phyloP scores from a whole-genome alignment of 2,797 vertebrate genomes.

The Distichodus sexfasciatus region DNA sequence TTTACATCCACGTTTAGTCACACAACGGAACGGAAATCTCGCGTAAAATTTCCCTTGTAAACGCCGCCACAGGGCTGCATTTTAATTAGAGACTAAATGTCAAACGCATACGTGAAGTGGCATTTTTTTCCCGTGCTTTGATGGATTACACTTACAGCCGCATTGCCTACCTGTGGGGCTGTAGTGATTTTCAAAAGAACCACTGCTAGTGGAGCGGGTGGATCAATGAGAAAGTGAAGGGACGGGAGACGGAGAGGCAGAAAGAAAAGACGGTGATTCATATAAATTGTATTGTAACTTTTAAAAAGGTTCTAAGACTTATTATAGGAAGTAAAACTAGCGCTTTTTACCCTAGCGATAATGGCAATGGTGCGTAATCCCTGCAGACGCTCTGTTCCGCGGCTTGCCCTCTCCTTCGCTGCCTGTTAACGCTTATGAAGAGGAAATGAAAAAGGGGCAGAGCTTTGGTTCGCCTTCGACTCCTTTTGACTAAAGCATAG shows the following conservation, averaged over 20 bases:
- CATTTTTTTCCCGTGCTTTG: conserved; percentile 1
- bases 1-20: neutral
- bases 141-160: neutral
- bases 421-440: conserved; percentile 5
- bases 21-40: neutral
- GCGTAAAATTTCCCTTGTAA: conserved; percentile 16
- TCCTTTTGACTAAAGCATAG: neutral
- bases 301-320: no score
- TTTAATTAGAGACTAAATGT: conserved; percentile 15
- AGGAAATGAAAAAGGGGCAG: neutral
- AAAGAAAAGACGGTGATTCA: neutral
- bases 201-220: no score
- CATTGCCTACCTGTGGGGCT: no score
- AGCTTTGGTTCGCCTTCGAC: neutral
- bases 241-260: neutral
- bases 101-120: neutral
- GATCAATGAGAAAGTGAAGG: neutral
- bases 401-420: neutral
- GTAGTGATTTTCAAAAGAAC: neutral
- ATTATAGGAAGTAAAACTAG: no score
- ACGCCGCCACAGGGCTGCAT: conserved; percentile 6
- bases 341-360: no score
- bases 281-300: no score
- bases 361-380: no score
- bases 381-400: neutral